Evolutionary conservation across 2,113 vertebrate species (phyloP), one percentile per base, ranked within the genome.

Genomic region (Miniopterus natalensis): DNA sequence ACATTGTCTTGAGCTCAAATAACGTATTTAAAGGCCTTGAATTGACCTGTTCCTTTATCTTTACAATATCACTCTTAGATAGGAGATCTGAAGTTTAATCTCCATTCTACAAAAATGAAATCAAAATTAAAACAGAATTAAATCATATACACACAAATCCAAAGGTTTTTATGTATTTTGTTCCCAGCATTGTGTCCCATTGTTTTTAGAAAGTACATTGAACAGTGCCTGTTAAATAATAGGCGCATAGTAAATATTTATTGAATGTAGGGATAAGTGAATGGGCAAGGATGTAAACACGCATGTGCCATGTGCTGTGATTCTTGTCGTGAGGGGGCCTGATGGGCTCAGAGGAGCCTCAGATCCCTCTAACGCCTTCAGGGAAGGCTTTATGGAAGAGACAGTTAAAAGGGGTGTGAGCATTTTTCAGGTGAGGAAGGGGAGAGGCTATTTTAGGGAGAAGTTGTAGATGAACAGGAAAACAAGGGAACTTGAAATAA

Each of bases 41-140:
- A 88, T 12, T 29, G 45, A 74, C 36, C 70, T 65, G 27, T 70
- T 89, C 3, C 21, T 65, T 87, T 18, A 36, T 55, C 23, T 87
- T 95, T 71, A 92, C 14, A 89, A 15, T 47, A 77, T 59, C 51
- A 25, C 40, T 95, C 45, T 94, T 95, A 96, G 83, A 31, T 63
- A 53, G 47, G 55, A 90, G 71, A 88, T 27, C n/a, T 57, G 2
- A 40, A 57, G 65, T 65, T 92, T 94, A 77, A 49, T 15, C 31
- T 47, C 68, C 55, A 70, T 74, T 88, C 77, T 88, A 55, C 5
- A 85, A 73, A 92, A 92, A 42, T 23, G 83, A 86, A 65, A 40
- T 55, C 25, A 71, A 36, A 65, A 45, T 81, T 63, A 90, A 87
- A 59, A 45, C 11, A 12, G 12, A 63, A 65, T 80, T 83, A 29